phyloP scores from a whole-genome alignment of 2,113 vertebrate species.

The Antechinus stuartii region DNA sequence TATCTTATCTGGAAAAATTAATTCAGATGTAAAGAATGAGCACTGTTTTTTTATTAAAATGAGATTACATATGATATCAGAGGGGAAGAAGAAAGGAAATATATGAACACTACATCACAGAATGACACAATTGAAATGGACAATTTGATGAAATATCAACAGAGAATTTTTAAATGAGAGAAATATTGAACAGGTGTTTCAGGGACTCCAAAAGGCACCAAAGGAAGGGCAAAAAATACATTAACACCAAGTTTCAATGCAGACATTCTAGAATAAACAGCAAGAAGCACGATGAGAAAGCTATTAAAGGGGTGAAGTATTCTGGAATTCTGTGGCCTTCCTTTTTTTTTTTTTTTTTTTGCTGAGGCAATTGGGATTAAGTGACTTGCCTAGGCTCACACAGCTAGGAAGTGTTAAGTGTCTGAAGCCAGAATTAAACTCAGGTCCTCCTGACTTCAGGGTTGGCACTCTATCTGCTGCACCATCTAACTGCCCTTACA shows the following conservation, averaged over 20 bases:
- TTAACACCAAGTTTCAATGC: not conserved
- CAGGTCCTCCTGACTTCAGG: too few species aligned
- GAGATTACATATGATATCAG: not conserved
- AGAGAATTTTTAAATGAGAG: not conserved
- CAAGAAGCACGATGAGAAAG: not conserved
- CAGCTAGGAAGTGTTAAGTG: too few species aligned
- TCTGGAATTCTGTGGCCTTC: not conserved
- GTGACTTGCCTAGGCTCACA: too few species aligned
- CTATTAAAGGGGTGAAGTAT: not conserved
- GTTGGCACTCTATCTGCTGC: too few species aligned
- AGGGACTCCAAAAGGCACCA: not conserved
- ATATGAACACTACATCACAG: not conserved
- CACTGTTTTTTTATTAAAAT: not conserved
- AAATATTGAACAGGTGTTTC: not conserved
- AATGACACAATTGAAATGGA: not conserved
- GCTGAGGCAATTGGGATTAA: too few species aligned
- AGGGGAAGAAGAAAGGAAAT: not conserved
- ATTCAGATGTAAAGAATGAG: not conserved
- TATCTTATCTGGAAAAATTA: not conserved
- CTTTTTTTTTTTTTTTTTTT: too few species aligned
- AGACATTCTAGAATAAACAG: not conserved
- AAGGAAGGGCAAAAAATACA: not conserved
- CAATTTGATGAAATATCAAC: not conserved
- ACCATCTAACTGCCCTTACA: not conserved
- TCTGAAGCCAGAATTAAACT: too few species aligned